A percentile compares a stretch with the other conserved stretches of the same genome.
These are phyloP conservation scores for Hemaris fuciformis DNA, from an alignment of 2,888 invertebrate species.

Conservation along the genomic window DNA sequence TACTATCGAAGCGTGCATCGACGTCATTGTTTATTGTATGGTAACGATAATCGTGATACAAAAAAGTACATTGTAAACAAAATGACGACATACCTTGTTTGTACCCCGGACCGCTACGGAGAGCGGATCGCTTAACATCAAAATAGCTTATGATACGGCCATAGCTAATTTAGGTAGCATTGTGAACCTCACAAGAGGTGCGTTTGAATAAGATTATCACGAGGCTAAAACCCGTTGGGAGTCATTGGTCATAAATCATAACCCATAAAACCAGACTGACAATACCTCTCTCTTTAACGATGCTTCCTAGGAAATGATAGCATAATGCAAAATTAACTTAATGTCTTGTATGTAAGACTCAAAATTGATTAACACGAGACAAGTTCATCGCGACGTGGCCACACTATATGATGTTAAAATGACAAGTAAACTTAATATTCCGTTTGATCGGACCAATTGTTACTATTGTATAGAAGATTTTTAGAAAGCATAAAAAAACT, in stretches of 20 bases:
- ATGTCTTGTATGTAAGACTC: constrained; percentile 20
- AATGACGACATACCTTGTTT: constrained; percentile 59
- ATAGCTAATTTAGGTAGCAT: constrained; percentile 81
- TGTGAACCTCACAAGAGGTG: constrained; percentile 74
- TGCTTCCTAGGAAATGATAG: constrained; percentile 56
- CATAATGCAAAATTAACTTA: constrained; percentile 36
- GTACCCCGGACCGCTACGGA: constrained; percentile 49
- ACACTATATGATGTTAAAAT: constrained; percentile 71
- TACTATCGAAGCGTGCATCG: constrained; percentile 38
- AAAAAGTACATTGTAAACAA: constrained; percentile 47
- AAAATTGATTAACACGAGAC: constrained; percentile 26
- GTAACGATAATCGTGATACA: constrained; percentile 46
- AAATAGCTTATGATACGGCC: constrained; percentile 64
- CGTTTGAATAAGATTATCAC: constrained; percentile 78
- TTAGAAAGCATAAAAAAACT: constrained; percentile 64
- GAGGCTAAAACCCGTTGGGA: constrained; percentile 77
- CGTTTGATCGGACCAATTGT: constrained; percentile 81
- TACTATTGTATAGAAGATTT: constrained; percentile 74
- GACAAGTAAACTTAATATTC: constrained; percentile 81
- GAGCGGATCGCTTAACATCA: constrained; percentile 53
- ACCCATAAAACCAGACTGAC: constrained; percentile 79
- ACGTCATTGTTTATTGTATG: constrained; percentile 35
- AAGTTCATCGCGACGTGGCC: constrained; percentile 43
- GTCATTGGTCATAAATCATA: constrained; percentile 81
- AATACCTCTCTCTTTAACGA: constrained; percentile 70